Percentiles rank a stretch among this genome's conserved stretches.
Conservation (phyloP, 2,113 vertebrate genomes). For the Vanacampus margaritifer region DNA sequence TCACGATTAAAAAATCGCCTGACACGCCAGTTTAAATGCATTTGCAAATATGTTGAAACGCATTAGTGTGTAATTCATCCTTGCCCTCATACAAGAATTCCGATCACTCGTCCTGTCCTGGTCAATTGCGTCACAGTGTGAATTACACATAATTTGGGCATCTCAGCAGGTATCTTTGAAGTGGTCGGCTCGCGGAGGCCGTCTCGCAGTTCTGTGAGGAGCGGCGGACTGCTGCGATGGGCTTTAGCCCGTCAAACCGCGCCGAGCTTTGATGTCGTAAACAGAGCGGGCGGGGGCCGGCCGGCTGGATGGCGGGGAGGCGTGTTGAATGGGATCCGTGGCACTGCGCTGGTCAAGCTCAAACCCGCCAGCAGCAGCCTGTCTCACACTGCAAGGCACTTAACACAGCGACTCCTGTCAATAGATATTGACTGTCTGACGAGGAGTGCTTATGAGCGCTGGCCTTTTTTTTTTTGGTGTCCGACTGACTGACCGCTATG, state of each 20-base stretch:
- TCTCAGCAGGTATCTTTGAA: conserved; percentile 68
- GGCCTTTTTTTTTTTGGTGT: conserved; percentile 35
- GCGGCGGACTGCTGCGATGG: conserved; percentile 55
- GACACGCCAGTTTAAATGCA: too few species aligned
- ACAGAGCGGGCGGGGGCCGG: conserved; percentile 51
- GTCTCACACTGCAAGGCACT: conserved; percentile 57
- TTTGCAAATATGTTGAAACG: too few species aligned
- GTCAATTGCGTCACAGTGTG: conserved; percentile 31
- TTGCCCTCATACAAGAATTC: too few species aligned
- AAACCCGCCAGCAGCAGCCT: conserved; percentile 56
- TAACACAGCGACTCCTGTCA: conserved; percentile 57
- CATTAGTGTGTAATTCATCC: too few species aligned
- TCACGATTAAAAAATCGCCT: too few species aligned
- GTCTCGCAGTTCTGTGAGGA: conserved; percentile 43
- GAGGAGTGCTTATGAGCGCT: conserved; percentile 45
- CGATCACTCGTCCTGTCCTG: conserved; percentile 13
- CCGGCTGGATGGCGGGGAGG: conserved; percentile 31
- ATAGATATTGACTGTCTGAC: conserved; percentile 66
- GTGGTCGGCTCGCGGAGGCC: conserved; percentile 50
- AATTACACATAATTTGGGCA: conserved; percentile 50
- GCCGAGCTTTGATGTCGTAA: conserved; percentile 66
- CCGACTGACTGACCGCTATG: conserved; percentile 44
- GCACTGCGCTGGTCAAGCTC: conserved; percentile 60
- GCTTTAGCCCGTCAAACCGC: conserved; percentile 59
- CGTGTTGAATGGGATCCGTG: conserved; percentile 61